Percentiles rank a stretch among this genome's conserved stretches.
These are phyloP conservation scores for Drosophila parthenogenetica DNA, from an alignment of 2,888 invertebrate species.

Conservation along the genomic window DNA sequence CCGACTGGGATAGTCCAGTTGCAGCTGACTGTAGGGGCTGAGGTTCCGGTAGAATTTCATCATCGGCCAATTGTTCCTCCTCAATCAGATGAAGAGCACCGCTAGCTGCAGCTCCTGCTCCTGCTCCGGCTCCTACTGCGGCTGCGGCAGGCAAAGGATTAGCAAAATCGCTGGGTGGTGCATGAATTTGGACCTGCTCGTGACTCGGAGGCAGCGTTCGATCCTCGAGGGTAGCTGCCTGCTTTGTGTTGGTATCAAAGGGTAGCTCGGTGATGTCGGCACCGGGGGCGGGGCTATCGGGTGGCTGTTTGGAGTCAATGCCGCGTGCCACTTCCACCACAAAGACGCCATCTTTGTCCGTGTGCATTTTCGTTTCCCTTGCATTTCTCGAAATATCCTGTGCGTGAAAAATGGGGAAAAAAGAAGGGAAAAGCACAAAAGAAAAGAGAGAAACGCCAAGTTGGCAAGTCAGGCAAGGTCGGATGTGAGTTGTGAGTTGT, in stretches of 20 bases:
- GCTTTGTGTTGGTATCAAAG: constrained; percentile 71
- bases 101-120: constrained; percentile 41
- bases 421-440: neutral
- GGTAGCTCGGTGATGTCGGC: constrained; percentile 78
- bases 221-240: constrained; percentile 66
- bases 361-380: constrained; percentile 90
- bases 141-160: constrained; percentile 43
- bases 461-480: constrained; percentile 20
- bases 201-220: constrained; percentile 69
- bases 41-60: constrained; percentile 7
- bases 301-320: constrained; percentile 85
- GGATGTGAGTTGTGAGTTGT: neutral
- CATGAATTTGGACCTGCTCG: constrained; percentile 85
- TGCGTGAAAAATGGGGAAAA: neutral
- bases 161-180: constrained; percentile 76
- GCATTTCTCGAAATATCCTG: constrained; percentile 90
- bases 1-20: constrained; percentile 93
- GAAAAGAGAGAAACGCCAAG: neutral
- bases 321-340: constrained; percentile 89
- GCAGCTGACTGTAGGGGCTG: neutral
- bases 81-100: constrained; percentile 81
- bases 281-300: constrained; percentile 64
- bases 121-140: neutral
- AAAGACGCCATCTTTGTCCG: constrained; percentile 90
- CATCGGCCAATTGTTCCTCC: constrained; percentile 61